Evolutionary conservation across 2,797 vertebrate genomes (phyloP), one percentile per base, ranked within the genome.

Genomic region (Coendou prehensilis): DNA sequence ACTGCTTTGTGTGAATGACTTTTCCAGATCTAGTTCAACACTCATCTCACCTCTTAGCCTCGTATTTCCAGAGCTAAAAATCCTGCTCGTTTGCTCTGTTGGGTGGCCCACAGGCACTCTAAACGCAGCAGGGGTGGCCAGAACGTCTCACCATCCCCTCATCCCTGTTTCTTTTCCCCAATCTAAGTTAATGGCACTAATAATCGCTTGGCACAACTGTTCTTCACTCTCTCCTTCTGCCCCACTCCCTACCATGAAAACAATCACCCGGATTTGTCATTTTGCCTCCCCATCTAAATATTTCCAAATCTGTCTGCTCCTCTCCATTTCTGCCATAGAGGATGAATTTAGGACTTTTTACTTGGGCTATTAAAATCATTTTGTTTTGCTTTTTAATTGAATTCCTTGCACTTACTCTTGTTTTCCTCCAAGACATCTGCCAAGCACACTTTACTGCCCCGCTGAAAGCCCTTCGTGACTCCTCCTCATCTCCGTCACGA

Each of bases 341-440:
- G 9, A 30, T 56, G 9, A 52, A 23, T 86, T 86, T 87, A 73
- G 33, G 9, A 69, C 37, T 92, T 90, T 71, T 96, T 56, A 50
- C 41, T n/a, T 81, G 56, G 78, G 79, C 37, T 83, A 2, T 45
- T 91, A 81, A 56, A 83, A 64, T 78, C 61, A 33, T 71, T 91
- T 69, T 30, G 52, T 28, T 41, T 80, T 69, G 14, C 57, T 75
- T 75, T 90, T 61, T 80, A 45, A 71, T 78, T 83, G 50, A 30
- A 83, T 93, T 92, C 47, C 75, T 22, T 86, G 0, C 13, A 28
- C n/a, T 76, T 92, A 59, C 30, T 71, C 33, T 73, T 90, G n/a
- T 20, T 96, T 96, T 33, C 17, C 64, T 76, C 22, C n/a, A 41
- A 89, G 91, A 79, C 82, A 80, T 88, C 61, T 97, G 76, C 59